Evolutionary conservation across 2,797 vertebrate genomes (phyloP).

Genomic region (Micrastur ruficollis): DNA sequence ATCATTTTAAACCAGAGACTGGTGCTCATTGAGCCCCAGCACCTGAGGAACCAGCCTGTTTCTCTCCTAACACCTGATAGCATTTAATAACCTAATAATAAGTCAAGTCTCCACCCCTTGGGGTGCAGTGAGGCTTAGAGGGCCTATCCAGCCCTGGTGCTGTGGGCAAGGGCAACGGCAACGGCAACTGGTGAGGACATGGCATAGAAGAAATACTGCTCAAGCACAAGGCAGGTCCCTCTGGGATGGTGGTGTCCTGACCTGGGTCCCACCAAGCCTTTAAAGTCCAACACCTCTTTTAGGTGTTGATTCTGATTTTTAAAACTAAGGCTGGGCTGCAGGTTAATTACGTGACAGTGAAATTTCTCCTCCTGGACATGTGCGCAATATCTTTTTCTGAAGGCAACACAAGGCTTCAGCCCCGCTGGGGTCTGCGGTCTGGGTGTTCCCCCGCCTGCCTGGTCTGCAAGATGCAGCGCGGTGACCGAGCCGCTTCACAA

Average conservation of each 20-base stretch:
- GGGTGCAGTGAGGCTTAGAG: neutral
- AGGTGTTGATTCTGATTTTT: no score
- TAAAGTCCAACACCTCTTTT: no score
- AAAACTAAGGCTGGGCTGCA: neutral
- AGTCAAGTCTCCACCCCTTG: no score
- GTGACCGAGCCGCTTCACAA: neutral
- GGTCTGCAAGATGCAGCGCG: neutral
- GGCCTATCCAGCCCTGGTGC: neutral
- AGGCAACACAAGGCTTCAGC: no score
- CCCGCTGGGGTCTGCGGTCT: fast-evolving
- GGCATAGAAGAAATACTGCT: no score
- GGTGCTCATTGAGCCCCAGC: neutral
- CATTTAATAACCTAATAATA: no score
- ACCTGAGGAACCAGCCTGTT: neutral
- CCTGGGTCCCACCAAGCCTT: no score
- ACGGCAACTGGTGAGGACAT: no score
- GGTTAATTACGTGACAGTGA: no score
- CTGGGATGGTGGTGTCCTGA: no score
- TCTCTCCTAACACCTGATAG: neutral
- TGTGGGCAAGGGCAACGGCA: no score
- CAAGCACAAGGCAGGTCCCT: no score
- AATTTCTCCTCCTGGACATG: neutral
- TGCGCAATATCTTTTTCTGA: fast-evolving
- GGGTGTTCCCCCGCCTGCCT: neutral
- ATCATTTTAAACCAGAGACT: neutral